phyloP scores from a whole-genome alignment of 2,888 invertebrate genomes.

The Troilus luridus region DNA sequence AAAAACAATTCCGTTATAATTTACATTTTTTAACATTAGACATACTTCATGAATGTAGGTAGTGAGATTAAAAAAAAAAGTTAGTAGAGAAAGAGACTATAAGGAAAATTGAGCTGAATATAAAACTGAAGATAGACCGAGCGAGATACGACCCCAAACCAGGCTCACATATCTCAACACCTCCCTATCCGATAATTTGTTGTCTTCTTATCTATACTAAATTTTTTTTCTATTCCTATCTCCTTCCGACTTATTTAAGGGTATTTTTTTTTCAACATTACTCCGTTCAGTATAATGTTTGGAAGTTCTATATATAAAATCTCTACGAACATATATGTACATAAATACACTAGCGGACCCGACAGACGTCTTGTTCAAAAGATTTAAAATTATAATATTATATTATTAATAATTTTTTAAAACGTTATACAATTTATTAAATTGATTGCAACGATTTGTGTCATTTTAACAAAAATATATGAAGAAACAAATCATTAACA shows the following conservation, averaged over 20 bases:
- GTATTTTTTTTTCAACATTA: neutral
- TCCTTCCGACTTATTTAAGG: slow-evolving; percentile 1
- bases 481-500: too few relatives aligned
- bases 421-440: too few relatives aligned
- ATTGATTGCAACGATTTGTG: too few relatives aligned
- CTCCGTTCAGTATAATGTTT: neutral
- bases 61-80: neutral
- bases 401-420: too few relatives aligned
- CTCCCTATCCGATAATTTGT: slow-evolving; percentile 23
- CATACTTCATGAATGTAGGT: neutral
- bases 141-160: neutral
- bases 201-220: neutral
- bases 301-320: too few relatives aligned
- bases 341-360: too few relatives aligned
- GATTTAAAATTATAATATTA: too few relatives aligned
- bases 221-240: slow-evolving; percentile 29
- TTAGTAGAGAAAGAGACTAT: neutral
- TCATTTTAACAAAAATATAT: too few relatives aligned
- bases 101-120: neutral
- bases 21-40: neutral
- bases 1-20: too few relatives aligned
- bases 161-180: slow-evolving; percentile 3
- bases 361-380: too few relatives aligned
- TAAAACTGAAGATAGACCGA: neutral
- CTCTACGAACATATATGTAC: too few relatives aligned